These are phyloP conservation scores for Macquaria ambigua DNA, from an alignment of 2,113 vertebrate species.

Conservation along the genomic window DNA sequence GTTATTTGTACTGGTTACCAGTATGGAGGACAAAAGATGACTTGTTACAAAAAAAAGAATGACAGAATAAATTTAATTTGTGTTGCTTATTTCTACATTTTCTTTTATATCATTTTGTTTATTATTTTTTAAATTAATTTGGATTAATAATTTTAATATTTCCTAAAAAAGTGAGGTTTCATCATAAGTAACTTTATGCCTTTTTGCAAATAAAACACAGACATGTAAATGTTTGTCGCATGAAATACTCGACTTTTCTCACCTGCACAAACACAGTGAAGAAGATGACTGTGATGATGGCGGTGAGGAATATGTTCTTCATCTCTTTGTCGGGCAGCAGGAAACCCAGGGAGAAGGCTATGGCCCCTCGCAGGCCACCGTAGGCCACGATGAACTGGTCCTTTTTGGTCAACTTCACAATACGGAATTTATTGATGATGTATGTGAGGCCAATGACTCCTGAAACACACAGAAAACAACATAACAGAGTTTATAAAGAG, in stretches of 20 bases:
- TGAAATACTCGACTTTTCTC: slow-evolving; percentile 17
- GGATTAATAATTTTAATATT: too few species aligned
- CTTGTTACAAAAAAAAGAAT: neutral
- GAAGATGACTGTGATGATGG: slow-evolving; percentile 98
- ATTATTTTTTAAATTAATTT: too few species aligned
- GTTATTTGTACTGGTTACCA: neutral
- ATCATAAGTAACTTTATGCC: neutral
- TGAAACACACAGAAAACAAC: slow-evolving; percentile 62
- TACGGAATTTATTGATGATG: slow-evolving; percentile 96
- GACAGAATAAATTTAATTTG: neutral
- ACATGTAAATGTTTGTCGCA: neutral
- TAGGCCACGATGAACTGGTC: slow-evolving; percentile 99
- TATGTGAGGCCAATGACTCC: slow-evolving; percentile 93
- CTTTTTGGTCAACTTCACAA: slow-evolving; percentile 94
- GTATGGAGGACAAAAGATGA: neutral
- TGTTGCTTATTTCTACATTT: neutral
- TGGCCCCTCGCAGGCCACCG: slow-evolving; percentile 94
- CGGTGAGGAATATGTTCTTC: slow-evolving; percentile 94
- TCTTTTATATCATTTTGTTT: neutral
- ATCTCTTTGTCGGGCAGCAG: slow-evolving; percentile 86
- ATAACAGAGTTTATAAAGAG: neutral
- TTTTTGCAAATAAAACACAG: neutral
- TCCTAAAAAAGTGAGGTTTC: too few species aligned
- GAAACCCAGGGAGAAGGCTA: slow-evolving; percentile 95
- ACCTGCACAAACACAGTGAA: slow-evolving; percentile 99